phyloP scores from a whole-genome alignment of 2,888 invertebrate genomes.

The Parochlus steinenii region DNA sequence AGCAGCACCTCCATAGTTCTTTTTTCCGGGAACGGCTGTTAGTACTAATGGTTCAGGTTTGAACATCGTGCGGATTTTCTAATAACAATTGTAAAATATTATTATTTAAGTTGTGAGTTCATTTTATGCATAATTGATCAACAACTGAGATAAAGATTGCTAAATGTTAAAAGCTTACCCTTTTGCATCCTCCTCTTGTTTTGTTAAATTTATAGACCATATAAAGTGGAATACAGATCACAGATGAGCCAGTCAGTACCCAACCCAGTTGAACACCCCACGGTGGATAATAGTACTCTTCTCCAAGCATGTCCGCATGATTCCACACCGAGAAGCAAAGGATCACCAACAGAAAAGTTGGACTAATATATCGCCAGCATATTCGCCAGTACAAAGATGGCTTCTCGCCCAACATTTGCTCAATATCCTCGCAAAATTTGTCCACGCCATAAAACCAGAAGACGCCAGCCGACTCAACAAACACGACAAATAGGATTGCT shows the following conservation, averaged over 20 bases:
- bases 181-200: conserved; percentile 42
- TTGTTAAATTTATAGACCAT: conserved; percentile 59
- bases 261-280: conserved; percentile 74
- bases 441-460: conserved; percentile 82
- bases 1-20: conserved; percentile 20
- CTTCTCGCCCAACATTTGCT: conserved; percentile 64
- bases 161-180: conserved; percentile 28
- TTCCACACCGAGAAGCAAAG: conserved; percentile 69
- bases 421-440: conserved; percentile 62
- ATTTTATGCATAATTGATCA: background rate
- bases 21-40: conserved; percentile 27
- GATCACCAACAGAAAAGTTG: conserved; percentile 63
- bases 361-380: conserved; percentile 78
- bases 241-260: conserved; percentile 67
- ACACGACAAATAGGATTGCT: conserved; percentile 77
- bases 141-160: background rate
- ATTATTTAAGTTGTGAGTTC: background rate
- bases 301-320: conserved; percentile 64
- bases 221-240: conserved; percentile 71
- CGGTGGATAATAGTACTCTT: conserved; percentile 54
- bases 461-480: conserved; percentile 78
- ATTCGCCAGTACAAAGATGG: conserved; percentile 67
- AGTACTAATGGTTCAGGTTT: conserved; percentile 23
- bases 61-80: conserved; percentile 20
- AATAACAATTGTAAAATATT: conserved; percentile 3